Conservation (phyloP, 2,888 invertebrate genomes). For the Caenorhabditis parvicauda region DNA sequence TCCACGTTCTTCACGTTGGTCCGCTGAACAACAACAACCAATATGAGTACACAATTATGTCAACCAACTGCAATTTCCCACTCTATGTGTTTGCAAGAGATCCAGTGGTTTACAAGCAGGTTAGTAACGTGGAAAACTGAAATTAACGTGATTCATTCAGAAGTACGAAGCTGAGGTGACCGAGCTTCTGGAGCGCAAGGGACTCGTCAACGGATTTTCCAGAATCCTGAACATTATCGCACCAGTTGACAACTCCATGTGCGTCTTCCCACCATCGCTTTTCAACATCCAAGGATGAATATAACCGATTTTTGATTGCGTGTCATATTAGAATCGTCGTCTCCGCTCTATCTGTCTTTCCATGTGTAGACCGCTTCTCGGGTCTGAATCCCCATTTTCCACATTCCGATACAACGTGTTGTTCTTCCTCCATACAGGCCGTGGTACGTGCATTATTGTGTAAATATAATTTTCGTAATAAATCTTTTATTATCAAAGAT, state of each 20-base stretch:
- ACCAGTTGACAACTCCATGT: constrained; percentile 61
- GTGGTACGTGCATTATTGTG: constrained; percentile 37
- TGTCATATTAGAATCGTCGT: no score
- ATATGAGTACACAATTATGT: constrained; percentile 62
- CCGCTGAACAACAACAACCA: constrained; percentile 54
- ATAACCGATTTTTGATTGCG: no score
- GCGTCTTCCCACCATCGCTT: constrained; percentile 62
- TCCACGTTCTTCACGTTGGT: constrained; percentile 59
- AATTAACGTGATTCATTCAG: constrained; percentile 20
- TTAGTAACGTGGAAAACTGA: constrained; percentile 7
- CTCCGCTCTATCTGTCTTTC: no score
- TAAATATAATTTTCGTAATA: constrained; percentile 18
- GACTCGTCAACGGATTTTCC: constrained; percentile 60
- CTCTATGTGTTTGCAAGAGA: constrained; percentile 62
- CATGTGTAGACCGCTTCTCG: no score
- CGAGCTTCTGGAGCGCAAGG: constrained; percentile 55
- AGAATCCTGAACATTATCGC: constrained; percentile 60
- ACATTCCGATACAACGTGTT: no score
- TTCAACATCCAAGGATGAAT: constrained; percentile 57
- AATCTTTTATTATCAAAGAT: not conserved
- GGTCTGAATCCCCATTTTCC: no score
- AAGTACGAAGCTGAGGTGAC: constrained; percentile 55
- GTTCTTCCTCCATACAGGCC: no score
- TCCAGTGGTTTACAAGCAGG: constrained; percentile 61
- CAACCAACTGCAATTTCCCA: constrained; percentile 63